A percentile compares a stretch with the other conserved stretches of the same genome.
Conservation (phyloP, 2,888 invertebrate genomes). For the Tetanocera ferruginea region DNA sequence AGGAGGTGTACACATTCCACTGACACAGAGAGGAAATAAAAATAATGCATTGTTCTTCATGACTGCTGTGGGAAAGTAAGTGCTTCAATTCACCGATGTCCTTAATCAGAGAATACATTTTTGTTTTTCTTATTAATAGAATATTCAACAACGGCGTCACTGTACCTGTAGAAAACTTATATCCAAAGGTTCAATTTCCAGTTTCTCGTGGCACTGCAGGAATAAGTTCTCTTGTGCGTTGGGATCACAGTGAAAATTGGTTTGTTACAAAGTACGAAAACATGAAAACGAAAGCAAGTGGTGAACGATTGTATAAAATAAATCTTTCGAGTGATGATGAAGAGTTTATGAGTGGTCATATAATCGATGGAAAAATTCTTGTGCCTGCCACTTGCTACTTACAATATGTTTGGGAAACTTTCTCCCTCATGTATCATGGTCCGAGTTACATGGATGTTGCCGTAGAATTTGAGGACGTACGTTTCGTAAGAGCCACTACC, state of each 20-base stretch:
- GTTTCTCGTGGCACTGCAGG: constrained; percentile 88
- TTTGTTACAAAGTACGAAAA: constrained; percentile 78
- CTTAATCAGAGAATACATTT: constrained; percentile 48
- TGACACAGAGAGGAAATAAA: constrained; percentile 73
- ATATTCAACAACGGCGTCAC: constrained; percentile 83
- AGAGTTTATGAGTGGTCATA: constrained; percentile 83
- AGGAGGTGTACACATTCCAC: constrained; percentile 72
- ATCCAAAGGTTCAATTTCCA: constrained; percentile 81
- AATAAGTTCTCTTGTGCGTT: constrained; percentile 82
- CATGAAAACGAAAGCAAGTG: constrained; percentile 77
- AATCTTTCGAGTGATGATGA: constrained; percentile 77
- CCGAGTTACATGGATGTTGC: constrained; percentile 76
- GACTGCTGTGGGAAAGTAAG: constrained; percentile 69
- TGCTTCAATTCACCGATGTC: constrained; percentile 43
- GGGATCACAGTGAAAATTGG: constrained; percentile 87
- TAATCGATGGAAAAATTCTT: constrained; percentile 81
- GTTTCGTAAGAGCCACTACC: constrained; percentile 85
- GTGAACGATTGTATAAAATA: constrained; percentile 76
- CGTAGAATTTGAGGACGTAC: constrained; percentile 85
- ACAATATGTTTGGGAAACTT: constrained; percentile 80
- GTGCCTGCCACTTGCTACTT: constrained; percentile 87
- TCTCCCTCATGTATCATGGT: constrained; percentile 78
- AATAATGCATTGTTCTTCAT: constrained; percentile 67
- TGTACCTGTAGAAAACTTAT: constrained; percentile 80
- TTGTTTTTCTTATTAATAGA: constrained; percentile 67